Evolutionary conservation across 2,113 vertebrate species (phyloP), one percentile per base, ranked within the genome.

Genomic region (Lepus americanus): DNA sequence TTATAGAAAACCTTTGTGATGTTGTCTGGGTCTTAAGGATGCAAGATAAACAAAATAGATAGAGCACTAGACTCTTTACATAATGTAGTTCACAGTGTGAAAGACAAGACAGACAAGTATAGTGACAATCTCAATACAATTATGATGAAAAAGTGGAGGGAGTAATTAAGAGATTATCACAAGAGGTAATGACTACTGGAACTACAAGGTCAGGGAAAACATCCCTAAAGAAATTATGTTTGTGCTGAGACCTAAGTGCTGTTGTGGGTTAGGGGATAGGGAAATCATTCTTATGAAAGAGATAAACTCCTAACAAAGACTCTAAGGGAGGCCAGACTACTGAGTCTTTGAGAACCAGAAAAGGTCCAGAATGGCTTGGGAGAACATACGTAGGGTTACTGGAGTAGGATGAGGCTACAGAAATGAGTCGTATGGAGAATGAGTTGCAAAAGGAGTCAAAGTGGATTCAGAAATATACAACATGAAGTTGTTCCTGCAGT

Each of bases 151-250:
- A 51, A 51, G 4, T 51, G 89, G 10, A 49, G 11, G 13, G 5
- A 72, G 20, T 73, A 82, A 77, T 55, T 51, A 49, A 92, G 76
- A 94, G 6, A 87, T 39, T 73, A 12, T 16, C 73, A 70, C 14
- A 74, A 89, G 4, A 33, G 9, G 6, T 1, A 74, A 0, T 39
- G 33, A 16, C 16, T 74, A 36, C 12, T n/a, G 16, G 1, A 17
- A 63, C 39, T 53, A 67, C 2, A 27, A 67, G 16, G 67, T 80
- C 3, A 69, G 19, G 61, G 51, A 85, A 63, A 55, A 80, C 6
- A 63, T 69, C 33, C 53, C 51, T 81, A 79, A 84, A 67, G 7
- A 92, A 79, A 55, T 86, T 29, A 67, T 94, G n/a, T 63, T 84
- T 86, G 61, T 82, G 33, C 27, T 86, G 33, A 92, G 27, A 81